Evolutionary conservation across 2,888 invertebrate genomes (phyloP), one percentile per base, ranked within the genome.

Genomic region (Phlogophora meticulosa): DNA sequence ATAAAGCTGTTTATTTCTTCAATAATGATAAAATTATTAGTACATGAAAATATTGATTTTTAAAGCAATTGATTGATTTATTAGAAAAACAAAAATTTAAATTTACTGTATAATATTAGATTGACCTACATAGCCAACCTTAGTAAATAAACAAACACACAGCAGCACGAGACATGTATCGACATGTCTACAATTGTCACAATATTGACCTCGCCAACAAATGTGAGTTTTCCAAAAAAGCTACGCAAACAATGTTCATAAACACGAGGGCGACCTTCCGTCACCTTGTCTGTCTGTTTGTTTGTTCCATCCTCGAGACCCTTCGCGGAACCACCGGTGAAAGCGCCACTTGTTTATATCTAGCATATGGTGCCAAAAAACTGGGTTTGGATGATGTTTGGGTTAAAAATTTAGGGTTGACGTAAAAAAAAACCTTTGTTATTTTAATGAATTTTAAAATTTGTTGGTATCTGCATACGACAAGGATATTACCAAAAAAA

Each of bases 261-360:
- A 83, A 85, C 83, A 83, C 72, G 38, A 78, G 63, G 73, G 71
- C 51, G 81, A 83, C 80, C 84, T 86, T 72, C 80, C 83, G 78
- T 84, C 87, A 87, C 87, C 89, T 87, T 87, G 85, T 75, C 85
- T 87, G 88, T 90, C 87, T 90, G 82, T 88, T 87, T 88, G 85
- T 84, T 69, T 69, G 65, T 69, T 15, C 46, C 38, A n/a, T 20
- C 10, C 53, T 34, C 40, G 59, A 38, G 59, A 72, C 59, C 68
- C 76, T 55, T 57, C 58, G 63, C 57, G 42, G 68, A 69, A 73
- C 59, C 63, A 64, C 67, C 76, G 85, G 76, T 81, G 74, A 75
- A 74, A 71, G 64, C 52, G 34, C 28, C 38, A 32, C 66, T 63
- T 82, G 83, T 84, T 82, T 87, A 82, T 83, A 78, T 79, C 76